Evolutionary conservation across 2,888 invertebrate genomes (phyloP).

Genomic region (Conchocele bisecta): DNA sequence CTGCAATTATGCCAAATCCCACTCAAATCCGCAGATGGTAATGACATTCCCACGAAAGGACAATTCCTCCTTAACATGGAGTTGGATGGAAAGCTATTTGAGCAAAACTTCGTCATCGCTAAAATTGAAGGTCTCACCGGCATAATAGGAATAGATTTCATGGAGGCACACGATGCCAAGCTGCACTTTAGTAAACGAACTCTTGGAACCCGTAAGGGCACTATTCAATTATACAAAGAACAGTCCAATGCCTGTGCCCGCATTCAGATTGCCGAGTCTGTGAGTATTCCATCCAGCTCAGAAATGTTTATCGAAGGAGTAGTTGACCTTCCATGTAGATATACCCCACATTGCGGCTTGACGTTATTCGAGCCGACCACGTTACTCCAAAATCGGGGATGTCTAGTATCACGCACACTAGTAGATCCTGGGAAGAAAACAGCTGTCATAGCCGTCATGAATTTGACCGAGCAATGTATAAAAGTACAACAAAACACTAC

Average conservation of each 20-base stretch:
- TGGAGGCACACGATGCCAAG: constrained; percentile 29
- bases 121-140: constrained; percentile 13
- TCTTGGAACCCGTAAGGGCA: constrained; percentile 16
- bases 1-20: too few species aligned
- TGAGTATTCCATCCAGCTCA: constrained; percentile 14
- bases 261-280: constrained; percentile 6
- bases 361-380: constrained; percentile 15
- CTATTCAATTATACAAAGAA: constrained; percentile 17
- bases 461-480: constrained; percentile 2
- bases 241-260: constrained; percentile 9
- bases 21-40: too few species aligned
- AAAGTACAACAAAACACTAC: constrained; percentile 4
- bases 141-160: constrained; percentile 47
- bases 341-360: not conserved
- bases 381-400: not conserved
- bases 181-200: constrained; percentile 27
- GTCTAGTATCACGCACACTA: constrained; percentile 2
- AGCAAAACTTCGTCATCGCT: too few species aligned
- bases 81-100: too few species aligned
- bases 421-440: not conserved
- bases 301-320: not conserved
- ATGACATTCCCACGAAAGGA: too few species aligned
- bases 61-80: too few species aligned
- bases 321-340: not conserved
- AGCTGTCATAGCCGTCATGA: constrained; percentile 7